Conservation (phyloP, 2,113 vertebrate genomes). For the Brachyhypopomus gauderio region DNA sequence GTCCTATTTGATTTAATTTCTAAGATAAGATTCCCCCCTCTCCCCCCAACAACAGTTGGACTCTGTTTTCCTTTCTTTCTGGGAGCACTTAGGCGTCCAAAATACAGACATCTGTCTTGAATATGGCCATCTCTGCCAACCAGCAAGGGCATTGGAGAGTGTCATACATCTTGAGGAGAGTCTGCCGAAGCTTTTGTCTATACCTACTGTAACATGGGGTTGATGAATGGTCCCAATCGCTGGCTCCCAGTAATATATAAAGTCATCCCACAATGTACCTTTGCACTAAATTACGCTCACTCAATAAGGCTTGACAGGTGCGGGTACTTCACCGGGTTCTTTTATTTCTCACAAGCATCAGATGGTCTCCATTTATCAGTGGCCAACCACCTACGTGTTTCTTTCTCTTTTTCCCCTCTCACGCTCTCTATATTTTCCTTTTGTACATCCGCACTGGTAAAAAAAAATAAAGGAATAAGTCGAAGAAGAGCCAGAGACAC, state of each 20-base stretch:
- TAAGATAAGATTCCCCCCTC: slow-evolving; percentile 45
- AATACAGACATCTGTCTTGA: slow-evolving; percentile 57
- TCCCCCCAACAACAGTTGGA: slow-evolving; percentile 39
- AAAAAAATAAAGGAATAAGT: neutral
- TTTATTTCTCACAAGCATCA: slow-evolving; percentile 63
- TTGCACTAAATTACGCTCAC: slow-evolving; percentile 56
- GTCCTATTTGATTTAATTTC: slow-evolving; percentile 58
- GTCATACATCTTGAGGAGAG: slow-evolving; percentile 55
- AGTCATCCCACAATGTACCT: slow-evolving; percentile 58
- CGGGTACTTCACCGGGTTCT: slow-evolving; percentile 57
- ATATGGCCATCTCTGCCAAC: slow-evolving; percentile 56
- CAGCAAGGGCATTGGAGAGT: slow-evolving; percentile 57
- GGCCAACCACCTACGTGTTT: slow-evolving; percentile 52
- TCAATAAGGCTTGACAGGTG: slow-evolving; percentile 64
- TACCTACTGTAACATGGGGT: slow-evolving; percentile 46
- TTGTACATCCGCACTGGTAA: slow-evolving; percentile 31
- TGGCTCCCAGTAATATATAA: slow-evolving; percentile 58
- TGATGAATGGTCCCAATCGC: slow-evolving; percentile 61
- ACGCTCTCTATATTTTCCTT: slow-evolving; percentile 30
- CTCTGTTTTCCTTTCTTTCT: slow-evolving; percentile 44
- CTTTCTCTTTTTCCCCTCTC: slow-evolving; percentile 32
- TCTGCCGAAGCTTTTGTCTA: slow-evolving; percentile 56
- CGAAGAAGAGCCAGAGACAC: slow-evolving; percentile 32
- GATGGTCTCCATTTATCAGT: slow-evolving; percentile 62
- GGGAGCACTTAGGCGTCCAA: slow-evolving; percentile 54